Evolutionary conservation across 2,113 vertebrate species (phyloP).

Genomic region (Rhineura floridana): DNA sequence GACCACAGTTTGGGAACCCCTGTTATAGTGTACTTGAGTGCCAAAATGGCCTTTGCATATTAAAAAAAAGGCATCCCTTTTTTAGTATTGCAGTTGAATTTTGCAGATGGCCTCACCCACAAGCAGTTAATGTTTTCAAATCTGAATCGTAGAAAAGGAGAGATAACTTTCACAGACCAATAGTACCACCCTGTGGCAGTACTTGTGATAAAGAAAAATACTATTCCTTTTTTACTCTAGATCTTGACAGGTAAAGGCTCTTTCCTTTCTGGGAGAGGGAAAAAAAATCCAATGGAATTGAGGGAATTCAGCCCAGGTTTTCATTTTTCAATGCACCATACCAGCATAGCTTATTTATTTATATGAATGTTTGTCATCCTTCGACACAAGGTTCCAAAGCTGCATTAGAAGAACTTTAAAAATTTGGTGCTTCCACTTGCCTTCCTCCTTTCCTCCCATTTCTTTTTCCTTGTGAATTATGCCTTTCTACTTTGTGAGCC

Average conservation of each 20-base stretch:
- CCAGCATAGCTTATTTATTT: too few relatives aligned
- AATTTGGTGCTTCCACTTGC: too few relatives aligned
- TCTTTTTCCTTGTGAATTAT: too few relatives aligned
- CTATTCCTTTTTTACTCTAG: not conserved
- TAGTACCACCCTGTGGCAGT: slow-evolving; percentile 74
- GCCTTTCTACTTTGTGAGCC: too few relatives aligned
- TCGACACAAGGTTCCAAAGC: too few relatives aligned
- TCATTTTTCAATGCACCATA: too few relatives aligned
- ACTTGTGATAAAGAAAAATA: slow-evolving; percentile 12
- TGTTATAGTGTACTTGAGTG: not conserved
- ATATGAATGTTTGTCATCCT: too few relatives aligned
- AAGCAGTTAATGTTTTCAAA: not conserved
- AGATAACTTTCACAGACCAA: slow-evolving; percentile 49
- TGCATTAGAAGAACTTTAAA: too few relatives aligned
- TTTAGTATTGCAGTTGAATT: not conserved
- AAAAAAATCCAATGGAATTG: too few relatives aligned
- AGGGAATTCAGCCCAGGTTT: too few relatives aligned
- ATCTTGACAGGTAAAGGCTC: not conserved
- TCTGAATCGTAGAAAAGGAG: not conserved
- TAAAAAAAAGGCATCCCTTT: not conserved
- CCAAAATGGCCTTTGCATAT: not conserved
- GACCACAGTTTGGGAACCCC: too few relatives aligned
- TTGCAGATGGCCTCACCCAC: not conserved
- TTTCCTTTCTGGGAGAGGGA: not conserved
- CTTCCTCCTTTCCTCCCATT: too few relatives aligned